Evolutionary conservation across 2,113 vertebrate genomes (phyloP).

Genomic region (Lasiurus borealis): DNA sequence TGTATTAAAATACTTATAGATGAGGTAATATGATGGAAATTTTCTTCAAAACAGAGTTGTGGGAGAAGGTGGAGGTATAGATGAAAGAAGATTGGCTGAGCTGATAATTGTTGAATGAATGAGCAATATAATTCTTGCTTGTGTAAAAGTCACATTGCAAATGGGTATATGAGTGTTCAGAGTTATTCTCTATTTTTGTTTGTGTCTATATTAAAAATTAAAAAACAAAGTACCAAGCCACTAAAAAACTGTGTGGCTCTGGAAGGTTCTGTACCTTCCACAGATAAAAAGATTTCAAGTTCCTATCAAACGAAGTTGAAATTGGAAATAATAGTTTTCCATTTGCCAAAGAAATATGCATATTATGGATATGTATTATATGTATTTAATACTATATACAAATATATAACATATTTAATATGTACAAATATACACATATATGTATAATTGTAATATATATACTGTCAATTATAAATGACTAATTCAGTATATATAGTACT

Average conservation of each 20-base stretch:
- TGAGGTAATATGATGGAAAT: conserved; percentile 19
- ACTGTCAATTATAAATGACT: not conserved
- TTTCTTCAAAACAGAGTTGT: not conserved
- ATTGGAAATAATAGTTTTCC: not conserved
- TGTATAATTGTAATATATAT: not conserved
- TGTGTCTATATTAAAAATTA: not conserved
- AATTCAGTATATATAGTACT: not conserved
- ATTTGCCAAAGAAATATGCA: not conserved
- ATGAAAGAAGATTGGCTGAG: not conserved
- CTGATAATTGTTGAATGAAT: not conserved
- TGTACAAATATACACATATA: not conserved
- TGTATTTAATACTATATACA: not conserved
- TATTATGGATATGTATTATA: not conserved
- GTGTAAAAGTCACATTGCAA: too few relatives aligned
- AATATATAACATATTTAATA: not conserved
- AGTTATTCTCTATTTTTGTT: conserved; percentile 28
- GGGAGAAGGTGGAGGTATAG: not conserved
- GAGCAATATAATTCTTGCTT: too few relatives aligned
- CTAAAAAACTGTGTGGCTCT: not conserved
- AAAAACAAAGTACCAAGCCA: not conserved
- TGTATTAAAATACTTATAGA: conserved; percentile 11
- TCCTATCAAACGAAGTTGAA: not conserved
- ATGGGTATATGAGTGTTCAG: not conserved
- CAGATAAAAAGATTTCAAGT: not conserved
- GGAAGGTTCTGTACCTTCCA: not conserved